These are phyloP conservation scores for Ectemnius continuus DNA, from an alignment of 2,888 invertebrate species.

Conservation along the genomic window DNA sequence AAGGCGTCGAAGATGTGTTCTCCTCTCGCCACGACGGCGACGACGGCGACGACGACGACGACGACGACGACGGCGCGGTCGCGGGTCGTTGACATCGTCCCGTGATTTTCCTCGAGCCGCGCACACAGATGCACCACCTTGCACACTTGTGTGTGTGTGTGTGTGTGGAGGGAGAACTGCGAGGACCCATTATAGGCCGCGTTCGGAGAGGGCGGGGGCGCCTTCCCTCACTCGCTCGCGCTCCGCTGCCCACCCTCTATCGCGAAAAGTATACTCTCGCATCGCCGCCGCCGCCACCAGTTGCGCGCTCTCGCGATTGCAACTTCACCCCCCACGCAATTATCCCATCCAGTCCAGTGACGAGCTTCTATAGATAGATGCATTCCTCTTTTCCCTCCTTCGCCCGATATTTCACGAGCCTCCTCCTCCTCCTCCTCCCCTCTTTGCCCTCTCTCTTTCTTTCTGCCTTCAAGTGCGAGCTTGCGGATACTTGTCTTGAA, in stretches of 20 bases:
- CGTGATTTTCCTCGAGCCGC: constrained; percentile 72
- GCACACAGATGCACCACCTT: constrained; percentile 62
- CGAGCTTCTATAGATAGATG: constrained; percentile 68
- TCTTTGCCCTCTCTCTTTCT: constrained; percentile 23
- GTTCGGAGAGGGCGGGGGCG: too few relatives aligned
- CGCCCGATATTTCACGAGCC: too few relatives aligned
- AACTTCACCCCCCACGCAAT: constrained; percentile 66
- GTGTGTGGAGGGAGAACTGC: constrained; percentile 11
- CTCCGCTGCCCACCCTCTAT: constrained; percentile 42
- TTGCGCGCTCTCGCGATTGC: constrained; percentile 66
- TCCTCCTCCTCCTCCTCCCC: constrained; percentile 18
- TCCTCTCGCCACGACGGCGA: too few relatives aligned
- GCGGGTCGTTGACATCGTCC: constrained; percentile 73
- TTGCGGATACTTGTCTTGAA: too few relatives aligned
- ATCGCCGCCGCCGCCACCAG: constrained; percentile 56
- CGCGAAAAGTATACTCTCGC: constrained; percentile 15
- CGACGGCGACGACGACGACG: constrained; percentile 41
- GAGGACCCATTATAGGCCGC: too few relatives aligned
- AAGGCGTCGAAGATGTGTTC: constrained; percentile 43
- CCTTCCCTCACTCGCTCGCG: too few relatives aligned
- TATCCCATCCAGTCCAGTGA: constrained; percentile 61
- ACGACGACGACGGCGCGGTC: constrained; percentile 42
- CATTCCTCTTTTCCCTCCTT: constrained; percentile 40
- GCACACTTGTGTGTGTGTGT: constrained; percentile 55
- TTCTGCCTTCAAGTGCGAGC: constrained; percentile 1